Evolutionary conservation across 2,888 invertebrate species (phyloP).

Genomic region (Leptothorax acervorum): DNA sequence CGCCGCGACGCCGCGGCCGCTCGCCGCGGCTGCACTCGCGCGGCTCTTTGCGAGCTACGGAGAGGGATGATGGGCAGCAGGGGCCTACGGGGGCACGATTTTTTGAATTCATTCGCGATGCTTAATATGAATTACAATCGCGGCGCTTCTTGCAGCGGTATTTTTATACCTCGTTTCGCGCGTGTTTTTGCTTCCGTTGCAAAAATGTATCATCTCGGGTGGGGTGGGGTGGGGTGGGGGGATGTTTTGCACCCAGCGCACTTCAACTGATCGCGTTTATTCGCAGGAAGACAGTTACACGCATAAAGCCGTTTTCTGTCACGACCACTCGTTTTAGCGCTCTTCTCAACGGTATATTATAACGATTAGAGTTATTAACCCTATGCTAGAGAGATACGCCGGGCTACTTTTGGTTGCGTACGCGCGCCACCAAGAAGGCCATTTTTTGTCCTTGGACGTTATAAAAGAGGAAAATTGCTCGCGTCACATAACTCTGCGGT

Average conservation of each 20-base stretch:
- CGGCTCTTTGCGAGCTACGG: conserved; percentile 14
- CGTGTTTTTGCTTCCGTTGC: conserved; percentile 18
- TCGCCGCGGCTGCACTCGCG: conserved; percentile 2
- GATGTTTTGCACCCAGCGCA: conserved; percentile 36
- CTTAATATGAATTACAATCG: conserved; percentile 54
- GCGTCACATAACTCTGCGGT: conserved; percentile 30
- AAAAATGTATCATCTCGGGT: conserved; percentile 41
- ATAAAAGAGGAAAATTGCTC: conserved; percentile 43
- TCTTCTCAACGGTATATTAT: conserved; percentile 48
- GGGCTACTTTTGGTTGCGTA: conserved; percentile 15
- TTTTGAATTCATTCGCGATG: conserved; percentile 52
- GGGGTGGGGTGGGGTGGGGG: neutral
- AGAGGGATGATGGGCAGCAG: neutral
- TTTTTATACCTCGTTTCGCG: conserved; percentile 4
- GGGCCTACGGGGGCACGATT: conserved; percentile 21
- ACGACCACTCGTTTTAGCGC: conserved; percentile 29
- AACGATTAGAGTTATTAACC: conserved; percentile 45
- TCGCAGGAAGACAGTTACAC: conserved; percentile 38
- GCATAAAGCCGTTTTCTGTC: conserved; percentile 39
- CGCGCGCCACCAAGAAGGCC: neutral
- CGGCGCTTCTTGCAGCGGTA: conserved; percentile 29
- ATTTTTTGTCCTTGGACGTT: conserved; percentile 29
- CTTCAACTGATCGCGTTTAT: conserved; percentile 42
- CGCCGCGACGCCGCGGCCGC: neutral
- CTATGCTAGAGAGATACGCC: neutral